Percentiles rank a stretch among this genome's conserved stretches.
These are phyloP conservation scores for Sphyrna mokarran DNA, from an alignment of 2,113 vertebrate species.

Conservation along the genomic window DNA sequence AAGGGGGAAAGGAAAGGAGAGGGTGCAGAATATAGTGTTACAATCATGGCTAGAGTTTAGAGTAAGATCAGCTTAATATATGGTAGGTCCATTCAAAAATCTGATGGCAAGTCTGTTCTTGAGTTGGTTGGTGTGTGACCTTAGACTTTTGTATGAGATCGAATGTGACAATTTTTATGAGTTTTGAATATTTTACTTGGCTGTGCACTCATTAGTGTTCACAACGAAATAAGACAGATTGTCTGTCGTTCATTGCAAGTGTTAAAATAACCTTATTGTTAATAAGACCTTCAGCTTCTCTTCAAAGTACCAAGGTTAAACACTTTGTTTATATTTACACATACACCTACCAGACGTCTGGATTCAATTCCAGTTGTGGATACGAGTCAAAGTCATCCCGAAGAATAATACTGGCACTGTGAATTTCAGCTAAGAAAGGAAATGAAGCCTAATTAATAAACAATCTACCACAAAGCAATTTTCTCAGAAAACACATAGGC, in stretches of 20 bases:
- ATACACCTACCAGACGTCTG: conserved; percentile 76
- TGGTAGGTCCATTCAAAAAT: no score
- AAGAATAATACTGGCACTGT: conserved; percentile 79
- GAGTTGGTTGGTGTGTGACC: no score
- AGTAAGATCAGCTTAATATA: no score
- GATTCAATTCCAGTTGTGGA: conserved; percentile 74
- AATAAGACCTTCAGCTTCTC: conserved; percentile 4
- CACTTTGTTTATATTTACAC: neutral
- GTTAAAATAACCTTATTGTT: neutral
- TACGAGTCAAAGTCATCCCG: conserved; percentile 94
- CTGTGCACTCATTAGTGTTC: neutral
- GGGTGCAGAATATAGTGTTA: no score
- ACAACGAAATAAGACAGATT: neutral
- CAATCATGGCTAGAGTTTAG: no score
- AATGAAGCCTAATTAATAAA: conserved; percentile 33
- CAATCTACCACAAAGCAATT: conserved; percentile 19
- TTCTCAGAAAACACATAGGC: neutral
- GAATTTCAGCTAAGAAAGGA: conserved; percentile 73
- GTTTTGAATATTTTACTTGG: neutral
- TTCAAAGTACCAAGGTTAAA: neutral
- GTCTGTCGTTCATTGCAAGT: neutral
- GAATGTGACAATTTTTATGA: neutral
- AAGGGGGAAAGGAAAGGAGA: no score
- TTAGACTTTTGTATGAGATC: neutral
- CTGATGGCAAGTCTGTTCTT: no score